Base-by-base conservation (phyloP, 1,140 invertebrate genomes). In the Tetramorium alpestre region DNA sequence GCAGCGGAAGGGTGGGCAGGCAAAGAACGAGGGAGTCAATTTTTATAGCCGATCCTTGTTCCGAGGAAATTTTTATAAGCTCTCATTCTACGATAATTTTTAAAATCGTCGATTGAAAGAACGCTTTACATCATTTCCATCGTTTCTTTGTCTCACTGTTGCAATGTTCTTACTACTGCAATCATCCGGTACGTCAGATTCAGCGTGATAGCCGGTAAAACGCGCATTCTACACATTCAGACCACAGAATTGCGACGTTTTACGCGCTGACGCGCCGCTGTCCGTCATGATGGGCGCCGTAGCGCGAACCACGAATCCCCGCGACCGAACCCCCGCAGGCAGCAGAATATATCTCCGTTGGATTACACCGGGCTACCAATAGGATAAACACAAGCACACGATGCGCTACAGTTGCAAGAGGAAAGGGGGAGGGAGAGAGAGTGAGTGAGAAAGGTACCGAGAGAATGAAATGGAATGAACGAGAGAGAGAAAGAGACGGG, bases 311-410 rank as follows among this genome's bases (percentile, higher is more conserved):
- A 89, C 88, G 77, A 84, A 82, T 85, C 85, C 51, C 81, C 78
- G 65, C 47, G 69, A n/a, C 51, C 78, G 77, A 78, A 56, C 38
- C 85, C 85, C 87, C 75, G 65, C 67, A 78, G 77, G 54, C 76
- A 70, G 70, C 81, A 56, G 82, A 84, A 91, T 91, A 91, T 91
- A 90, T 91, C 78, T 88, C 85, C 69, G 92, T 92, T 93, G 94
- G 93, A 94, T 94, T 94, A 94, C 93, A 91, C 86, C 86, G 91
- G 89, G 92, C 91, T 92, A 93, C 92, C 94, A 93, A 94, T 94
- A 92, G 93, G 92, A 89, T 93, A 94, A 94, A 92, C 89, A 92
- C 91, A 85, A 90, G 92, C 88, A 88, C 90, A 91, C 75, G 72
- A 89, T 58, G 58, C 76, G 73, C 75, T 56, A 60, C 54, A 60